Evolutionary conservation across 2,888 invertebrate genomes (phyloP).

Genomic region (Heliothis peltigera): DNA sequence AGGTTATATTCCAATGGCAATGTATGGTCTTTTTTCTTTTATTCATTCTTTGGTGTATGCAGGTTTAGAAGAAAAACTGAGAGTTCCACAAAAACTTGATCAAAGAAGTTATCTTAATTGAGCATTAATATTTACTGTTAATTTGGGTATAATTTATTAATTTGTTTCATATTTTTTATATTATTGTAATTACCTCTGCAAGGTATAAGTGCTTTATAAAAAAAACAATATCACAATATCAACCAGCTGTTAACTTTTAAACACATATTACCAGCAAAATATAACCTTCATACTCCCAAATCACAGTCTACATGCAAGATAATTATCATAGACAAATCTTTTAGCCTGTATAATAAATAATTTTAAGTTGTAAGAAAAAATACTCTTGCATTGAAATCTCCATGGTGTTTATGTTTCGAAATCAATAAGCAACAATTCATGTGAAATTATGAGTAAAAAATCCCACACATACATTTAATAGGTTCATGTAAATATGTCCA

Average conservation of each 20-base stretch:
- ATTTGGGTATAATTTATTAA: too few relatives aligned
- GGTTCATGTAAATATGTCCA: conserved; percentile 52
- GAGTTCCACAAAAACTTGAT: not conserved
- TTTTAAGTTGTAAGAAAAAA: not conserved
- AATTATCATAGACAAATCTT: not conserved
- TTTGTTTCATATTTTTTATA: too few relatives aligned
- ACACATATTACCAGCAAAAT: not conserved
- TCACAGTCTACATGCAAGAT: conserved; percentile 5
- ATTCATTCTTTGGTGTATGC: not conserved
- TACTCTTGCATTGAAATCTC: too few relatives aligned
- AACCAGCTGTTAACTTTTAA: conserved; percentile 37
- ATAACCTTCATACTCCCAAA: not conserved
- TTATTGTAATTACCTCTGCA: too few relatives aligned
- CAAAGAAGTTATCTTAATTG: too few relatives aligned
- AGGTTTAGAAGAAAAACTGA: not conserved
- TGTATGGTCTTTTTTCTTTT: not conserved
- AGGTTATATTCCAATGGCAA: not conserved
- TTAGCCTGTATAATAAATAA: not conserved
- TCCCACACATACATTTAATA: conserved; percentile 19
- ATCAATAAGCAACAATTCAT: conserved; percentile 23
- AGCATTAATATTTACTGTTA: too few relatives aligned
- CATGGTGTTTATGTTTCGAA: conserved; percentile 5
- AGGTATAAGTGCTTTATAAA: not conserved
- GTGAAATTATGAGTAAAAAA: conserved; percentile 28
- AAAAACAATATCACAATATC: conserved; percentile 1